Evolutionary conservation across 2,113 vertebrate species (phyloP).

Genomic region (Myodes glareolus): DNA sequence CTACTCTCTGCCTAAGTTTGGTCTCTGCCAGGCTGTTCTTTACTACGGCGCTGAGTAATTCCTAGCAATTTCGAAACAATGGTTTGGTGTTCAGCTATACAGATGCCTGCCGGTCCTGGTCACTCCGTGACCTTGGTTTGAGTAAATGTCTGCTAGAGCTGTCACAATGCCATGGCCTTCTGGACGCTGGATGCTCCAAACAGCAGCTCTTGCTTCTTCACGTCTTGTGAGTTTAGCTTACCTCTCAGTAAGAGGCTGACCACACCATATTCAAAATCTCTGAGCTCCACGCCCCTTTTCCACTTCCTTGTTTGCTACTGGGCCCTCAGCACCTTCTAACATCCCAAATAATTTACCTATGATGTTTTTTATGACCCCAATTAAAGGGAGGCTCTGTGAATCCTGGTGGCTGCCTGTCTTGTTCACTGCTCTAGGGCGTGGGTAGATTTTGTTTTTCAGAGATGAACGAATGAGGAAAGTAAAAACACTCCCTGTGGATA

Average conservation of each 20-base stretch:
- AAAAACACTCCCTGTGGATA: background rate
- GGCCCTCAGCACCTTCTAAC: background rate
- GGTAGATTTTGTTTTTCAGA: background rate
- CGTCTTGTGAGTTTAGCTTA: background rate
- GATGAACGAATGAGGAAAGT: background rate
- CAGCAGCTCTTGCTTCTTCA: background rate
- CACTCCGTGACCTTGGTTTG: background rate
- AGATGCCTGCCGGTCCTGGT: background rate
- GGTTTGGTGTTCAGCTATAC: accelerated
- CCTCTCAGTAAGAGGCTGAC: background rate
- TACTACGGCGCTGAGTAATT: no score
- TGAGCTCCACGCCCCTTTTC: no score
- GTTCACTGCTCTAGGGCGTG: background rate
- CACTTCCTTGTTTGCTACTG: background rate
- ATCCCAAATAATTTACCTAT: accelerated
- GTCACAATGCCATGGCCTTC: background rate
- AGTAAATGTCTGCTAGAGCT: background rate
- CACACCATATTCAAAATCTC: background rate
- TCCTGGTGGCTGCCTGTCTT: background rate
- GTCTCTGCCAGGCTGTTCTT: background rate
- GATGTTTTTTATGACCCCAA: background rate
- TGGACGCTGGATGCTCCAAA: background rate
- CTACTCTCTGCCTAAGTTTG: background rate
- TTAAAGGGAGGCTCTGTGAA: background rate
- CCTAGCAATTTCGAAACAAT: background rate